Evolutionary conservation across 2,888 invertebrate species (phyloP), one percentile per base, ranked within the genome.

Genomic region (Rhagonycha lutea): DNA sequence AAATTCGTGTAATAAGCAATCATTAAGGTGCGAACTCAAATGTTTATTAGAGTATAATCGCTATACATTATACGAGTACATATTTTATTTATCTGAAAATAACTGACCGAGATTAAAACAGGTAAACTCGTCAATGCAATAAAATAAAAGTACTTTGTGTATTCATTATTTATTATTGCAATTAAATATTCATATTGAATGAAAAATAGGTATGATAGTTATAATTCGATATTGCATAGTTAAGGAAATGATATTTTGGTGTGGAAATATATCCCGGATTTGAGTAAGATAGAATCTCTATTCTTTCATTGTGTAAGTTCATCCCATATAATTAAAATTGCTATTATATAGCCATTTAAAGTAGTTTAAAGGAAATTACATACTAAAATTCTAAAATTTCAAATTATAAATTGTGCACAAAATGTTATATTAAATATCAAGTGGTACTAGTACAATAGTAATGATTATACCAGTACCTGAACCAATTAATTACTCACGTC

Each of bases 401-500:
- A 32, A 32, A 32, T 32, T 12, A 12, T 5, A 32, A 12, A 12
- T 32, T 18, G 18, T 18, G 18, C 18, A 18, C 2, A 18, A 18
- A 18, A 61, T 10, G 5, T 61, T 10, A 14, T 61, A 61, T 61
- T 61, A 63, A 63, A 63, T 63, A 18, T 62, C 62, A 3, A 62
- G 14, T 5, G 10, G 8, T 23, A 14, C 47, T 14, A 9, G 7
- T 62, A 62, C 14, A 18, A 14, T 62, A 62, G 14, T 8, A 62
- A 62, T 62, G 11, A 62, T 23, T 62, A n/a, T 62, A 62, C 11
- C 11, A 11, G 14, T 62, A 62, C 11, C 10, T 18, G 14, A n/a
- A 65, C 7, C 47, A 65, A 29, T 28, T 68, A 29, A n/a, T 14
- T 68, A 68, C 77, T 77, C 67, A 77, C 77, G 68, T 11, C 68